Evolutionary conservation across 2,888 invertebrate species (phyloP).

Genomic region (Caradrina clavipalpis): DNA sequence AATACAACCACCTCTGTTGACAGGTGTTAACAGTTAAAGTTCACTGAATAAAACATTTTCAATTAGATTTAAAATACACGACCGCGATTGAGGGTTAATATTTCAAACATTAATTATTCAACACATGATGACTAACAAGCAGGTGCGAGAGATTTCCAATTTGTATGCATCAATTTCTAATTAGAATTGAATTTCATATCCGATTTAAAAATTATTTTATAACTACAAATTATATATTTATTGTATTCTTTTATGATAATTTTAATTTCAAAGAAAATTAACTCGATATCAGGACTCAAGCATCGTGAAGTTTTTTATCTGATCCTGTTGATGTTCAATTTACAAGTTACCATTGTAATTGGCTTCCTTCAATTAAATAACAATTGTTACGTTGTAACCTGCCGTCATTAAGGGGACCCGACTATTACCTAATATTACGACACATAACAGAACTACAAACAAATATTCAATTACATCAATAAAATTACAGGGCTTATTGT

Average conservation of each 20-base stretch:
- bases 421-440: slow-evolving; percentile 54
- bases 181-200: slow-evolving; percentile 15
- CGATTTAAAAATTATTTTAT: not conserved
- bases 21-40: not conserved
- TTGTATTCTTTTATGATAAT: not conserved
- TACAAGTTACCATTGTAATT: slow-evolving; percentile 44
- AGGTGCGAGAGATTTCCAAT: slow-evolving; percentile 27
- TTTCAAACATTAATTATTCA: slow-evolving; percentile 9
- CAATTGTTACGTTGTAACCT: slow-evolving; percentile 40
- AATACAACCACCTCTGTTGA: no score
- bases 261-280: slow-evolving; percentile 15
- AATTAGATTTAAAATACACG: slow-evolving; percentile 9
- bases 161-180: slow-evolving; percentile 22
- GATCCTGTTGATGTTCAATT: slow-evolving; percentile 35
- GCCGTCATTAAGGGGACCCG: slow-evolving; percentile 48
- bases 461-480: slow-evolving; percentile 61
- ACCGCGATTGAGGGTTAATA: slow-evolving; percentile 1
- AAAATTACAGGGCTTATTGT: slow-evolving; percentile 45
- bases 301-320: slow-evolving; percentile 40
- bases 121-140: slow-evolving; percentile 5
- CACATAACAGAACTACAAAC: slow-evolving; percentile 56
- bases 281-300: slow-evolving; percentile 13
- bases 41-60: not conserved
- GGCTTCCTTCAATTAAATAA: slow-evolving; percentile 56
- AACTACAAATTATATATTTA: slow-evolving; percentile 10